Evolutionary conservation across 2,888 invertebrate species (phyloP), one percentile per base, ranked within the genome.

Genomic region (Cephus sareptanus): DNA sequence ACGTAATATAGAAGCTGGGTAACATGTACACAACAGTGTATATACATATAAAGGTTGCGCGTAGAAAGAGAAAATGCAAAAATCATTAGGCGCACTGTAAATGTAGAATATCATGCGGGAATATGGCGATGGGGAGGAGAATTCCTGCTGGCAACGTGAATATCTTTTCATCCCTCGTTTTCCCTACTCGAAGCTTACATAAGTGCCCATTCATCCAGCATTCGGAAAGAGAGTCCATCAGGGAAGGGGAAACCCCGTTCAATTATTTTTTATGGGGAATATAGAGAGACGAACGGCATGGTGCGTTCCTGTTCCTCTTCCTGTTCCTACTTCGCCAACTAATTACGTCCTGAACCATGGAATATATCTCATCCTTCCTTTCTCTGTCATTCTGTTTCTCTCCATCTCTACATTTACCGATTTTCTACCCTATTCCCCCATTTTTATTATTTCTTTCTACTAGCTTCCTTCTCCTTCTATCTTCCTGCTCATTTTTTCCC

Each of bases 191-290:
- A 84, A 83, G 81, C 80, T 79, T 75, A 75, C 81, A 76, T 82
- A 85, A 85, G 85, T 84, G 83, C 80, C 83, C 83, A 85, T 84
- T 85, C 85, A 85, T 85, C 77, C 81, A 73, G 79, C 82, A 82
- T 85, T 85, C 84, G 81, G 70, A 85, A 85, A 84, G 77, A 70
- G 30, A 70, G 70, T 33, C 30, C 70, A 70, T 70, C 31, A 33
- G 70, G 33, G 70, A 70, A 33, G 79, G 74, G 75, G 81, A 76
- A 79, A 81, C 79, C 80, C 74, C 75, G 79, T 80, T 80, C 82
- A 81, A 83, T 85, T 83, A 83, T 83, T 81, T 85, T 85, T 84
- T 80, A 85, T 80, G 81, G 80, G 79, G 79, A 80, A 79, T 83
- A 80, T 79, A 77, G 79, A 82, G 81, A 74, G 80, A 15, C 40